Conservation (phyloP, 2,113 vertebrate genomes). For the Stegostoma tigrinum region DNA sequence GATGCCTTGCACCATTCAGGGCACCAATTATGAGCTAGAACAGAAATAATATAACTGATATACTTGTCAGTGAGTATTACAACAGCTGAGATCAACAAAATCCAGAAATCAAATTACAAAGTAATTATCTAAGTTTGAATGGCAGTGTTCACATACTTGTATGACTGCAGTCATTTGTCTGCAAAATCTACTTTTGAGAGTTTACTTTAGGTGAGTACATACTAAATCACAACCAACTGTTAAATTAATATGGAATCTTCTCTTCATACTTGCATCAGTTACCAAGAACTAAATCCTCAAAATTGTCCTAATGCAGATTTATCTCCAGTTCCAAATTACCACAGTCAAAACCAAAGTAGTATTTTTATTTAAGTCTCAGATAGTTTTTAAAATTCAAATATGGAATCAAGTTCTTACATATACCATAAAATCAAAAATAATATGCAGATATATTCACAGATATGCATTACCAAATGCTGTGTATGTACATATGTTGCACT, state of each 20-base stretch:
- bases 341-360: neutral
- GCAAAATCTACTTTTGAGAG: neutral
- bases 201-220: neutral
- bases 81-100: neutral
- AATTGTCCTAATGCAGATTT: neutral
- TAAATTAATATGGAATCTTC: neutral
- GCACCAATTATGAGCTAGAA: neutral
- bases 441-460: neutral
- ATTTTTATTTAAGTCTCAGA: neutral
- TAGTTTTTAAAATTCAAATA: neutral
- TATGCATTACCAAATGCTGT: neutral
- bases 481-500: neutral
- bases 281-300: neutral
- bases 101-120: neutral
- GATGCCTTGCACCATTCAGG: neutral
- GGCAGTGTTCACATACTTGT: neutral
- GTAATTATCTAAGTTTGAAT: neutral
- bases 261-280: neutral
- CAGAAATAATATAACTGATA: neutral
- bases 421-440: neutral
- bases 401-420: neutral
- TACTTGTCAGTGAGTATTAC: slow-evolving; percentile 26
- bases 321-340: neutral
- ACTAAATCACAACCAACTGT: neutral
- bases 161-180: neutral